phyloP scores from a whole-genome alignment of 2,888 invertebrate species.

The Biston betularia region DNA sequence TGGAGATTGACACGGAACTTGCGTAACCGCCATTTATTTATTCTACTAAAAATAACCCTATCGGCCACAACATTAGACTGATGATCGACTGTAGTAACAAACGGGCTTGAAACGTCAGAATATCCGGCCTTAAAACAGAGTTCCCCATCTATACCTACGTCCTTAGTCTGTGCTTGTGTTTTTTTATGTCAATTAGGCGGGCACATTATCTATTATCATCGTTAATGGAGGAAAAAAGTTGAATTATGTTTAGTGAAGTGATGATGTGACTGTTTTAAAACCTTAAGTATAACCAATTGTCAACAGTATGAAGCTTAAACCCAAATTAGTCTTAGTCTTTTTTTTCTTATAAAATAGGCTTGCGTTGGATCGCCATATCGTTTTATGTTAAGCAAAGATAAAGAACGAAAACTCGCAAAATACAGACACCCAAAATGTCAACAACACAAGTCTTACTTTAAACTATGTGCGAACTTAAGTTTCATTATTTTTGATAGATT shows the following conservation, averaged over 20 bases:
- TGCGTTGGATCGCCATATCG: no score
- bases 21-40: no score
- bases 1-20: no score
- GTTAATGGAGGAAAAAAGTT: constrained; percentile 49
- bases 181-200: constrained; percentile 60
- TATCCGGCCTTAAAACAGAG: not conserved
- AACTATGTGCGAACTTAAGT: no score
- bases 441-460: no score
- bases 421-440: not conserved
- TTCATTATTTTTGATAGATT: no score
- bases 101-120: no score
- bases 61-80: no score
- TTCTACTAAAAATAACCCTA: no score
- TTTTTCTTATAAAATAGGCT: no score
- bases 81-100: no score
- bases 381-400: not conserved
- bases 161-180: constrained; percentile 33
- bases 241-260: constrained; percentile 35
- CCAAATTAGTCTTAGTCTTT: not conserved
- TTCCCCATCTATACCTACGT: not conserved
- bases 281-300: constrained; percentile 9
- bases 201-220: constrained; percentile 54
- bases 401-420: not conserved
- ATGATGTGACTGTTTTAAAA: constrained; percentile 23
- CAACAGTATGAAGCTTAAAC: not conserved